These are phyloP conservation scores for Ibycter americanus DNA, from an alignment of 2,797 vertebrate genomes.

Conservation along the genomic window DNA sequence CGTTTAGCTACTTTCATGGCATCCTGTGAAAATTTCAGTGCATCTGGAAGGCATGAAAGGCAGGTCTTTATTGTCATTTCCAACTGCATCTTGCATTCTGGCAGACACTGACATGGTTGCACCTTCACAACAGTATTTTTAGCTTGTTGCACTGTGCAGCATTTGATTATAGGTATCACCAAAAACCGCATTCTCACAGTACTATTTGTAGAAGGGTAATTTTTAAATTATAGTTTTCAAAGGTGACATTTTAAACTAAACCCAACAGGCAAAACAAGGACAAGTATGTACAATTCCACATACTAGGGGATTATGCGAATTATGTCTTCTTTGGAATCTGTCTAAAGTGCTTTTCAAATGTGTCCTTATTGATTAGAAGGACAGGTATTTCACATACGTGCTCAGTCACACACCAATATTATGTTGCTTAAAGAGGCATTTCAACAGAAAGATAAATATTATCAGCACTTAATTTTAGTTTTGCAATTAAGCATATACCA, in stretches of 20 bases:
- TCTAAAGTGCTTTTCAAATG: slow-evolving; percentile 53
- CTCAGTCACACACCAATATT: background rate
- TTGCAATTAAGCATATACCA: background rate
- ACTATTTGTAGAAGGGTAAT: background rate
- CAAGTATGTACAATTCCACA: background rate
- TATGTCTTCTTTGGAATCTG: slow-evolving; percentile 1
- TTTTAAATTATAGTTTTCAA: background rate
- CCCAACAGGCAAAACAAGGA: background rate
- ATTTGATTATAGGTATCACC: background rate
- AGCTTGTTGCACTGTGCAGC: accelerated
- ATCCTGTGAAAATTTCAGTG: background rate
- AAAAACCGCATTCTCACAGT: background rate
- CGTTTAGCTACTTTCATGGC: background rate
- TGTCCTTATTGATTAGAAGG: background rate
- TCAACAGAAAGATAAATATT: slow-evolving; percentile 48
- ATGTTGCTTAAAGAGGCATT: background rate
- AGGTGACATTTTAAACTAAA: background rate
- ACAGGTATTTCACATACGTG: background rate
- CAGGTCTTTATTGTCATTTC: background rate
- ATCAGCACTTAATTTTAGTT: slow-evolving; percentile 30
- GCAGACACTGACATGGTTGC: background rate
- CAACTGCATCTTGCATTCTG: background rate
- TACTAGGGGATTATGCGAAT: background rate
- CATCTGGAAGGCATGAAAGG: background rate
- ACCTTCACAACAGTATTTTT: background rate